phyloP scores from a whole-genome alignment of 2,797 vertebrate species.

The Halcyon leucocephala region DNA sequence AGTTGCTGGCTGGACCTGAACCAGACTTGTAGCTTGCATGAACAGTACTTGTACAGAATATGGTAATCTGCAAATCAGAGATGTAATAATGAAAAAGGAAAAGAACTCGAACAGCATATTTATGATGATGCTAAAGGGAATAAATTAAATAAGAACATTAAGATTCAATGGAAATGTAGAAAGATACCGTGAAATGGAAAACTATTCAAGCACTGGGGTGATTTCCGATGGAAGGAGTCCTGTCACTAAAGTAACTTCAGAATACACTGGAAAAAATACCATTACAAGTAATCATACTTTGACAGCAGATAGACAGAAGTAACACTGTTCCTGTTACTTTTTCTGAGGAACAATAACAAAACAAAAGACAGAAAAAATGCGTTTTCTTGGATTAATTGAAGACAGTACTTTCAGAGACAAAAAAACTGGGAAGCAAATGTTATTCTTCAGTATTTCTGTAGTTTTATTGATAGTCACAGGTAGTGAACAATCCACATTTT shows the following conservation, averaged over 20 bases:
- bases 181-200: not conserved
- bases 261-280: not conserved
- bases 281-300: not conserved
- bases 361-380: rapidly evolving
- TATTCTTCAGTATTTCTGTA: not conserved
- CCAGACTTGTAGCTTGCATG: not conserved
- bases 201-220: not conserved
- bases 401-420: not conserved
- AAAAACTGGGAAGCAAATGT: not conserved
- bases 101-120: not conserved
- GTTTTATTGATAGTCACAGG: not conserved
- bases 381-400: not conserved
- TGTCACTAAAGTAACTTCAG: not conserved
- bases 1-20: not conserved
- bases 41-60: not conserved
- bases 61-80: not conserved
- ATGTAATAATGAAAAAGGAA: not conserved
- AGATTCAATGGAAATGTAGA: not conserved
- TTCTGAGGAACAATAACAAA: not conserved
- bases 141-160: not conserved
- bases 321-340: not conserved
- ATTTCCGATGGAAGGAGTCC: not conserved
- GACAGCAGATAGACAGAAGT: not conserved
- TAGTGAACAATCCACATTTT: not conserved
- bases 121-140: not conserved